Evolutionary conservation across 2,888 invertebrate genomes (phyloP).

Genomic region (Chelonus formosanus): DNA sequence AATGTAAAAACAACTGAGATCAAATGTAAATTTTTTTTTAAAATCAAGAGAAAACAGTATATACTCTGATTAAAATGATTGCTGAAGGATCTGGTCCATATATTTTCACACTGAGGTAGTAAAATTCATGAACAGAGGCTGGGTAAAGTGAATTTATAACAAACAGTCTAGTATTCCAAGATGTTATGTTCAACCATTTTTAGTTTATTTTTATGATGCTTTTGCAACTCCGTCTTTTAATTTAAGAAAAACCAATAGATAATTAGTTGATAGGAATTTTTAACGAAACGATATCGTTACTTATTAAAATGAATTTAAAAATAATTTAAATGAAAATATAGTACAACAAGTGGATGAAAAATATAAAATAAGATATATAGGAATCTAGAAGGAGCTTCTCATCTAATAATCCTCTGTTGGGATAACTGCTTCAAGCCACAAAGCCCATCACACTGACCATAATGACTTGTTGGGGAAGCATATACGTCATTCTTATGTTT

Average conservation of each 20-base stretch:
- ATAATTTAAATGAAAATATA: background rate
- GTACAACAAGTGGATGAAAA: background rate
- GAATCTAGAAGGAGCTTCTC: background rate
- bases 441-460: slow-evolving; percentile 60
- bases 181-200: slow-evolving; percentile 61
- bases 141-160: slow-evolving; percentile 63
- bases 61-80: too few species aligned
- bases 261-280: too few species aligned
- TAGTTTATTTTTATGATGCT: slow-evolving; percentile 55
- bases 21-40: too few species aligned
- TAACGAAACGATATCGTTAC: too few species aligned
- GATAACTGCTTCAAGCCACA: slow-evolving; percentile 48
- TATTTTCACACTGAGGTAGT: slow-evolving; percentile 55
- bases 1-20: too few species aligned
- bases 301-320: too few species aligned
- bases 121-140: slow-evolving; percentile 57
- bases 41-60: too few species aligned
- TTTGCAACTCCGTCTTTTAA: background rate
- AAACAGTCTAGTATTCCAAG: slow-evolving; percentile 56
- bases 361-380: background rate
- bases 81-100: slow-evolving; percentile 56
- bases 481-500: slow-evolving; percentile 45
- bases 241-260: too few species aligned
- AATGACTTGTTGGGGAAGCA: slow-evolving; percentile 49
- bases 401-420: slow-evolving; percentile 36